These are phyloP conservation scores for Leptinotarsa undecemlineata DNA, from an alignment of 1,140 invertebrate species.

Conservation along the genomic window DNA sequence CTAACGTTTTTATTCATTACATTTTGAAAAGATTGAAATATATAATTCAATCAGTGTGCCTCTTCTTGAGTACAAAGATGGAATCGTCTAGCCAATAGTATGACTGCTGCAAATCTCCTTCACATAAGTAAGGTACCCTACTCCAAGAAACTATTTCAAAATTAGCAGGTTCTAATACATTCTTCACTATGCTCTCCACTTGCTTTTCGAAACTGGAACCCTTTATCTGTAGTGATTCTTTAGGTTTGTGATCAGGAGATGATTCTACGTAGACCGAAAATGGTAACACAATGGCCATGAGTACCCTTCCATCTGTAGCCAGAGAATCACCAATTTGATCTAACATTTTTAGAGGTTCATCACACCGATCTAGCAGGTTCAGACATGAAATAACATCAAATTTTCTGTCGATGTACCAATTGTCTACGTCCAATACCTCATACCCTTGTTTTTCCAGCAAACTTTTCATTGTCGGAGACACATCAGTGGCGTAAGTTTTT, in stretches of 20 bases:
- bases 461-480: slow-evolving; percentile 80
- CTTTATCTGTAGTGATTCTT: slow-evolving; percentile 69
- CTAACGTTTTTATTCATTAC: too few relatives aligned
- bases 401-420: slow-evolving; percentile 67
- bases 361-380: slow-evolving; percentile 90
- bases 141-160: slow-evolving; percentile 79
- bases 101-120: slow-evolving; percentile 88
- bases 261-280: slow-evolving; percentile 89
- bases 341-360: slow-evolving; percentile 75
- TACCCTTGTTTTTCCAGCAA: slow-evolving; percentile 73
- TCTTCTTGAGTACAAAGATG: slow-evolving; percentile 70
- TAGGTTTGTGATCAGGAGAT: slow-evolving; percentile 70
- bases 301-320: slow-evolving; percentile 68
- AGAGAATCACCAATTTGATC: slow-evolving; percentile 68
- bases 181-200: slow-evolving; percentile 67
- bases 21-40: too few relatives aligned
- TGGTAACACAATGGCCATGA: slow-evolving; percentile 86
- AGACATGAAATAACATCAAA: slow-evolving; percentile 86
- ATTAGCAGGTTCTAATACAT: slow-evolving; percentile 73
- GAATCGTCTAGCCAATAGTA: slow-evolving; percentile 91
- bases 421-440: slow-evolving; percentile 75
- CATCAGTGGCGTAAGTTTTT: slow-evolving; percentile 81
- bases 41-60: not conserved
- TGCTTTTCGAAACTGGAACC: slow-evolving; percentile 80
- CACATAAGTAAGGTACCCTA: slow-evolving; percentile 88